Conservation (phyloP, 1,140 invertebrate genomes). For the Bombus waltoni region DNA sequence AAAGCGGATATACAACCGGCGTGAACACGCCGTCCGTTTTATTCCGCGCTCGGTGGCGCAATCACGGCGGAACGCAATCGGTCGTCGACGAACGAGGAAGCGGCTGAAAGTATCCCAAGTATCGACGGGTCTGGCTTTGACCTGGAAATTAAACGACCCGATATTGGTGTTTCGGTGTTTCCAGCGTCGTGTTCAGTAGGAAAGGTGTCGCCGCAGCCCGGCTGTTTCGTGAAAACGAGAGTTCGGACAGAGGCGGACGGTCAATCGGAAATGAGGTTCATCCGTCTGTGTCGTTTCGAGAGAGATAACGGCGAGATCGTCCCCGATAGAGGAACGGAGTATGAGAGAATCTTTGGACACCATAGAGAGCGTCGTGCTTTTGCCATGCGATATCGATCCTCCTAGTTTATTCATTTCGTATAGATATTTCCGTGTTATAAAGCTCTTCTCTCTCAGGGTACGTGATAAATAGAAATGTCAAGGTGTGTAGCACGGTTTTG, state of each 20-base stretch:
- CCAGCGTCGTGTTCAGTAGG: not conserved
- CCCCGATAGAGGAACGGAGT: too few species aligned
- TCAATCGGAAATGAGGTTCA: constrained; percentile 17
- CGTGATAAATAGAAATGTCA: too few species aligned
- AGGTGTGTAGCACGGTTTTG: not conserved
- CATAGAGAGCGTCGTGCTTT: not conserved
- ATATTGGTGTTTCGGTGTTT: constrained; percentile 14
- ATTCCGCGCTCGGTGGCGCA: constrained; percentile 16
- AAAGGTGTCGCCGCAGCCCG: not conserved
- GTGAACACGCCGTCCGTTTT: not conserved
- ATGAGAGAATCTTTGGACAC: too few species aligned
- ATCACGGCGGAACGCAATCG: constrained; percentile 27
- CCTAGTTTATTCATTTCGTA: not conserved
- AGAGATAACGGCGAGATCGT: not conserved
- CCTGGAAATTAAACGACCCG: constrained; percentile 33
- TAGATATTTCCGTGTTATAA: too few species aligned
- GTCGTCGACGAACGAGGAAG: not conserved
- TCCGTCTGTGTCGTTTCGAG: not conserved
- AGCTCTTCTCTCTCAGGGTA: too few species aligned
- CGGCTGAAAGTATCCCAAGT: constrained; percentile 29
- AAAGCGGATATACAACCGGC: not conserved
- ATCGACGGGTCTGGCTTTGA: constrained; percentile 12
- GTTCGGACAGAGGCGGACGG: not conserved
- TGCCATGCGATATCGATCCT: too few species aligned
- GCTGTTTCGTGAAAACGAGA: constrained; percentile 2